A percentile compares a stretch with the other conserved stretches of the same genome.
Conservation (phyloP, 1,140 invertebrate species). For the Zaprionus inermis region DNA sequence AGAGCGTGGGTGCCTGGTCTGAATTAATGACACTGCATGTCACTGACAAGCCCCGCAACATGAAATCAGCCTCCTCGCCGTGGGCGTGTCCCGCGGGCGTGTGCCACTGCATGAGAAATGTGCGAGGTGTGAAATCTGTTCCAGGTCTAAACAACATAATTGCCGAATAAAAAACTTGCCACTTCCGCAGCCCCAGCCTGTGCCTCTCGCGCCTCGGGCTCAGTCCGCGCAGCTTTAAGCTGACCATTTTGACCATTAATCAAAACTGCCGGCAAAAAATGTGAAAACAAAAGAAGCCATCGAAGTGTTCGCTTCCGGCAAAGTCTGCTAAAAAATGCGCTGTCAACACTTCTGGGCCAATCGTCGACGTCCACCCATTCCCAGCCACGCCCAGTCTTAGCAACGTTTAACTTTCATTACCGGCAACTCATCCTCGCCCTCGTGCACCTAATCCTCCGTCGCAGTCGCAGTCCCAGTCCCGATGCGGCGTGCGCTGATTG, state of each 20-base stretch:
- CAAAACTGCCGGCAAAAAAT: slow-evolving; percentile 62
- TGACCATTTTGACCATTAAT: slow-evolving; percentile 66
- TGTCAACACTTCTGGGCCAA: slow-evolving; percentile 78
- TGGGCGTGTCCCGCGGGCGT: slow-evolving; percentile 13
- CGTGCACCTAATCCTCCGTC: not conserved
- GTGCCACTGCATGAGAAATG: slow-evolving; percentile 66
- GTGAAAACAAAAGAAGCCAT: slow-evolving; percentile 16
- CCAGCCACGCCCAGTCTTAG: slow-evolving; percentile 5
- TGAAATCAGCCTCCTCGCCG: slow-evolving; percentile 67
- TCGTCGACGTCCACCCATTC: slow-evolving; percentile 20
- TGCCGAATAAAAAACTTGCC: slow-evolving; percentile 81
- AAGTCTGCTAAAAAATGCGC: slow-evolving; percentile 54
- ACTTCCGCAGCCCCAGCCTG: not conserved
- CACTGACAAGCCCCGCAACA: slow-evolving; percentile 81
- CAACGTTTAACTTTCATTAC: slow-evolving; percentile 34
- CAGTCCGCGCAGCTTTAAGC: slow-evolving; percentile 43
- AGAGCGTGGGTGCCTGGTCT: no score
- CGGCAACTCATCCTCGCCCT: not conserved
- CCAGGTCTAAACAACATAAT: slow-evolving; percentile 78
- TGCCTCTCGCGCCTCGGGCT: slow-evolving; percentile 15
- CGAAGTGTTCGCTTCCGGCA: not conserved
- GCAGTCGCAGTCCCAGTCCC: not conserved
- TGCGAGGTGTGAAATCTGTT: slow-evolving; percentile 77
- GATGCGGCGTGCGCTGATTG: slow-evolving; percentile 36
- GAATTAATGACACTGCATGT: slow-evolving; percentile 82